Evolutionary conservation across 2,888 invertebrate genomes (phyloP).

Genomic region (Hesperia comma): DNA sequence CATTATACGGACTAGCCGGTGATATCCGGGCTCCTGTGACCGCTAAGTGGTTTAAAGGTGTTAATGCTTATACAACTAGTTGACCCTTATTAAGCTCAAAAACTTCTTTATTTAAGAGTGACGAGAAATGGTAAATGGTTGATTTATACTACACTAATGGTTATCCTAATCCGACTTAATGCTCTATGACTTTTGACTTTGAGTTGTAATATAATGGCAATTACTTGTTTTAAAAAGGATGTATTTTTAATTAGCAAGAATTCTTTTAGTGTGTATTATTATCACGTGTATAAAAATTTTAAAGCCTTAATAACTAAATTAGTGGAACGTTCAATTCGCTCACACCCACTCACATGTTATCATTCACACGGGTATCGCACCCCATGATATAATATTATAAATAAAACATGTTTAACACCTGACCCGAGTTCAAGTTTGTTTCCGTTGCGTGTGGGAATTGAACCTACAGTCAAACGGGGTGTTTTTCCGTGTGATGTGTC

Average conservation of each 20-base stretch:
- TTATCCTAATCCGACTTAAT: too few species aligned
- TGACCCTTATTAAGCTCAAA: not conserved
- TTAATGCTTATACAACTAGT: not conserved
- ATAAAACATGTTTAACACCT: conserved; percentile 6
- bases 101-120: too few species aligned
- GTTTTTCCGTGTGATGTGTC: too few species aligned
- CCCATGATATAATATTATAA: conserved; percentile 1
- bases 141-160: too few species aligned
- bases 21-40: not conserved
- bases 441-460: conserved; percentile 5
- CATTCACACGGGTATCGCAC: conserved; percentile 2
- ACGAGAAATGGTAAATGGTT: too few species aligned
- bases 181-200: too few species aligned
- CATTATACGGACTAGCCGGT: not conserved
- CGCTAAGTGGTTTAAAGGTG: not conserved
- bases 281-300: not conserved
- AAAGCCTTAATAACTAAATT: not conserved
- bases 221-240: too few species aligned
- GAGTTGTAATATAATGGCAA: too few species aligned
- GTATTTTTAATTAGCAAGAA: too few species aligned
- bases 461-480: not conserved
- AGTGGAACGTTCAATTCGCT: not conserved
- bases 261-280: too few species aligned
- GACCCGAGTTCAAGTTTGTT: conserved; percentile 6
- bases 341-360: not conserved